phyloP scores from a whole-genome alignment of 2,888 invertebrate genomes.

The Drosophila mercatorum region DNA sequence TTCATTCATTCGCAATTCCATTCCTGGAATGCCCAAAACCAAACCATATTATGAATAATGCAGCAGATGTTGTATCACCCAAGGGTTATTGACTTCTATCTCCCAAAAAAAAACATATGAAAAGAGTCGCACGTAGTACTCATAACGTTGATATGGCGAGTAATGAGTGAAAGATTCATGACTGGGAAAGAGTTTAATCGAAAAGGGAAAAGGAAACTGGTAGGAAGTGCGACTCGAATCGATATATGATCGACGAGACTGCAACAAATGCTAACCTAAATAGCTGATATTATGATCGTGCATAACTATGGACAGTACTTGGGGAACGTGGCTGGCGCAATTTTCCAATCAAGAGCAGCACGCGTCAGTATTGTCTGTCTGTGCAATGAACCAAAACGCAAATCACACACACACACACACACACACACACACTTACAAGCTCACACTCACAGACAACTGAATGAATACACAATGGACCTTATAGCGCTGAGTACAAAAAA shows the following conservation, averaged over 20 bases:
- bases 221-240: not conserved
- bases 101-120: not conserved
- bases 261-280: not conserved
- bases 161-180: not conserved
- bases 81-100: not conserved
- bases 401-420: slow-evolving; percentile 3
- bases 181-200: not conserved
- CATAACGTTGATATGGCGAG: not conserved
- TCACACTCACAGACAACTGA: slow-evolving; percentile 26
- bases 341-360: slow-evolving; percentile 51
- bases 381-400: slow-evolving; percentile 50
- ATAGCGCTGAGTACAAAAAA: slow-evolving; percentile 44
- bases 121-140: not conserved
- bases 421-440: slow-evolving; percentile 2
- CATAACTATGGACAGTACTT: not conserved
- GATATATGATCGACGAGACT: not conserved
- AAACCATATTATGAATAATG: slow-evolving; percentile 20
- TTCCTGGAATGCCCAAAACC: not conserved
- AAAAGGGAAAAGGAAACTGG: not conserved
- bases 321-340: slow-evolving; percentile 34
- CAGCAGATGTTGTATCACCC: slow-evolving; percentile 7
- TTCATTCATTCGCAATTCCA: slow-evolving; percentile 21
- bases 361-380: slow-evolving; percentile 40
- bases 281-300: not conserved
- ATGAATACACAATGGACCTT: slow-evolving; percentile 28